These are phyloP conservation scores for Drosophila affinis DNA, from an alignment of 2,888 invertebrate genomes.

Conservation along the genomic window DNA sequence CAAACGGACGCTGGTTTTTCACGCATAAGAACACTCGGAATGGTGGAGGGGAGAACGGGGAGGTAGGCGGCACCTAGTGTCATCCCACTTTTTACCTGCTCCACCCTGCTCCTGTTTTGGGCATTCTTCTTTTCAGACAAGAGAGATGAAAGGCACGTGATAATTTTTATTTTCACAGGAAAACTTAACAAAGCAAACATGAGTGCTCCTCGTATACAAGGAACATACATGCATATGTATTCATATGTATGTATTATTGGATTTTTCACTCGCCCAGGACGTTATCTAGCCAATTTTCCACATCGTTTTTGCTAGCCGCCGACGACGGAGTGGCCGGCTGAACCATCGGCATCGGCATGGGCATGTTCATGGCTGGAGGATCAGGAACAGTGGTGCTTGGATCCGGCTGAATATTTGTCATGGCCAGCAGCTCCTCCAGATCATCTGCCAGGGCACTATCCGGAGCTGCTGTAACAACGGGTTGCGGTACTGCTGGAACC, in stretches of 20 bases:
- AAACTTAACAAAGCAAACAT: background rate
- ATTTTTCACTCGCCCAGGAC: constrained; percentile 78
- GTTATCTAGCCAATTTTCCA: constrained; percentile 83
- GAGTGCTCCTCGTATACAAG: too few species aligned
- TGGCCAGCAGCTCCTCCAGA: constrained; percentile 79
- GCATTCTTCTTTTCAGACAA: background rate
- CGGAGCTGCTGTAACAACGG: background rate
- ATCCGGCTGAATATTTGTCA: constrained; percentile 60
- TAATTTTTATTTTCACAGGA: background rate
- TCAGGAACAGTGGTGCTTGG: constrained; percentile 4
- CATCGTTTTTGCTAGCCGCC: constrained; percentile 69
- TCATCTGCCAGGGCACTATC: constrained; percentile 60
- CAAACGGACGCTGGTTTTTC: too few species aligned
- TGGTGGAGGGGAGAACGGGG: too few species aligned
- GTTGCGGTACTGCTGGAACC: constrained; percentile 28
- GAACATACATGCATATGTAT: too few species aligned
- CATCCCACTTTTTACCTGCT: too few species aligned
- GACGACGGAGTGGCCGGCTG: constrained; percentile 49
- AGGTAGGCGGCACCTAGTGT: too few species aligned
- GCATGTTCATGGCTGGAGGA: constrained; percentile 21
- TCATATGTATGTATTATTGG: too few species aligned
- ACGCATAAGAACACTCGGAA: too few species aligned
- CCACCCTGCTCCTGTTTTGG: too few species aligned
- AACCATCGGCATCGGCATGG: constrained; percentile 37
- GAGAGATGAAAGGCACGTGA: background rate